Evolutionary conservation across 1,140 invertebrate genomes (phyloP), one percentile per base, ranked within the genome.

Genomic region (Lasioglossum albipes): DNA sequence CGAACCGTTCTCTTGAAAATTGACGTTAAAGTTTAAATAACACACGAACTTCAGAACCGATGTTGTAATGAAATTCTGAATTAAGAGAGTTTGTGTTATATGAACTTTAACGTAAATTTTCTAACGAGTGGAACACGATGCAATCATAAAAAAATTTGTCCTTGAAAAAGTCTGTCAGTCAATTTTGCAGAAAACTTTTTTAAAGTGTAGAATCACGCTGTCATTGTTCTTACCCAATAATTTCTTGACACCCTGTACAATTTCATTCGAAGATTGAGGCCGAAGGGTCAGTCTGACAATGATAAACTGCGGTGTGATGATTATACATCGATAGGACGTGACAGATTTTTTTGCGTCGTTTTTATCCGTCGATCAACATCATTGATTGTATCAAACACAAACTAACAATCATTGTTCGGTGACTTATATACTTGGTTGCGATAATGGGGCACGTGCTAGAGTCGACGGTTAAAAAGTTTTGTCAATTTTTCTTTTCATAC

Each of bases 381-480:
- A n/a, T 45, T 31, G 49, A 54, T 65, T 49, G 42, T n/a, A 31
- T 57, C 27, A 75, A 78, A 65, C 45, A 54, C 61, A n/a, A 80
- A 68, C 27, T 18, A 54, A 36, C 52, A 20, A 77, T 64, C 75
- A 79, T 72, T 62, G 61, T 74, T 49, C 61, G 41, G 20, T 67
- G 54, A 85, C 80, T 62, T 31, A 27, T 62, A 74, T 54, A 54
- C 70, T 76, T 45, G 49, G 27, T 18, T 12, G 68, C 59, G 70
- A 78, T 75, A 75, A 49, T 31, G 76, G 61, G 42, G 66, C 59
- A 75, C 71, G 57, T 74, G 68, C 31, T 83, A 71, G n/a, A 52
- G 65, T 80, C 74, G 77, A 74, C 72, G 77, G 76, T 80, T 65
- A 67, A 81, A 75, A 81, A 69, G 75, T 27, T 83, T 52, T 61